Conservation (phyloP, 2,888 invertebrate species). For the Oxystoma pomonae region DNA sequence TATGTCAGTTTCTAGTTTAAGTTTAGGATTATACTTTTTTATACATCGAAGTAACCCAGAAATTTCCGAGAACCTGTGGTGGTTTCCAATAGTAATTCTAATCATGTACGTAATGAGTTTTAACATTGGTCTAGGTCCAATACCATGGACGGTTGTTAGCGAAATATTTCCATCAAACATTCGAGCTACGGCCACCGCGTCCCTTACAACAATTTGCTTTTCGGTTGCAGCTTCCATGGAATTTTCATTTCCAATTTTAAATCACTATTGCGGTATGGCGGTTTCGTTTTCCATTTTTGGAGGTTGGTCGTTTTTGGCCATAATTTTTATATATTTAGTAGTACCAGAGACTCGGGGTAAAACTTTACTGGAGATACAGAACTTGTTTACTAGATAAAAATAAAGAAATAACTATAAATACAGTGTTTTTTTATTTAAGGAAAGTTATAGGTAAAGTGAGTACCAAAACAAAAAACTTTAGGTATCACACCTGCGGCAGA, state of each 20-base stretch:
- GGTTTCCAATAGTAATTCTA: conserved; percentile 67
- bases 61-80: conserved; percentile 48
- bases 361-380: conserved; percentile 30
- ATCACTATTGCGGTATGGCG: conserved; percentile 27
- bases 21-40: conserved; percentile 28
- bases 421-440: too few species aligned
- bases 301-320: conserved; percentile 20
- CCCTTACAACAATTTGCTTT: conserved; percentile 38
- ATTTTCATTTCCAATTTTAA: conserved; percentile 30
- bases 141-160: conserved; percentile 78
- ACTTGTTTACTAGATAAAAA: conserved; percentile 12
- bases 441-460: conserved; percentile 69
- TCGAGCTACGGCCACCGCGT: conserved; percentile 59
- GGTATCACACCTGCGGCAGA: conserved; percentile 78
- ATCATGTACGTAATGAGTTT: conserved; percentile 69
- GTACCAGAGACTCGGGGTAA: conserved; percentile 35
- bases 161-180: conserved; percentile 72
- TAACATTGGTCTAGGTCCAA: conserved; percentile 65
- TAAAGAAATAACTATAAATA: background rate
- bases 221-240: conserved; percentile 28
- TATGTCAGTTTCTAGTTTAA: conserved; percentile 53
- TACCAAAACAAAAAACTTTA: conserved; percentile 78
- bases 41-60: conserved; percentile 16
- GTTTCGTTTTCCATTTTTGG: conserved; percentile 32
- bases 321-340: conserved; percentile 26